Conservation (phyloP, 1,140 invertebrate genomes). For the Eumeta japonica region DNA sequence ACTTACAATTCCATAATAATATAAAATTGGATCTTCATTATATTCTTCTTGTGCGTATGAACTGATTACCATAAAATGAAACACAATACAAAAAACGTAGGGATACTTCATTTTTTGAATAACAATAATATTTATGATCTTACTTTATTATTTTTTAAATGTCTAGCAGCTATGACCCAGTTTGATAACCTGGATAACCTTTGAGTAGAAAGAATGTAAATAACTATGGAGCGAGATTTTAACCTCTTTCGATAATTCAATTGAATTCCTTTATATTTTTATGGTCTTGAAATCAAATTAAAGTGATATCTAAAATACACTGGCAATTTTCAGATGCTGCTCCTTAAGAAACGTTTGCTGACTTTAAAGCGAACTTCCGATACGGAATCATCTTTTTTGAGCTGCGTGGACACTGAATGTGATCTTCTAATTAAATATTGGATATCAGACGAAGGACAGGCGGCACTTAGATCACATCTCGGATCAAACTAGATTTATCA, state of each 20-base stretch:
- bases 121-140: background rate
- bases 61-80: background rate
- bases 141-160: conserved; percentile 2
- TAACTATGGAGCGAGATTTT: no score
- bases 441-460: conserved; percentile 37
- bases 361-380: conserved; percentile 21
- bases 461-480: conserved; percentile 27
- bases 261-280: background rate
- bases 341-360: conserved; percentile 42
- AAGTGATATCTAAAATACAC: background rate
- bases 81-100: background rate
- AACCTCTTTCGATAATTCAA: background rate
- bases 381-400: conserved; percentile 24
- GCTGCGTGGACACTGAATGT: conserved; percentile 32
- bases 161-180: conserved; percentile 26
- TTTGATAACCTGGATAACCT: conserved; percentile 17
- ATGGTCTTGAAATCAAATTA: background rate
- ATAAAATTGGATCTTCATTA: conserved; percentile 25
- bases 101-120: no score
- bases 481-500: no score
- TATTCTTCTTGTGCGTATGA: conserved; percentile 18
- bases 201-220: no score
- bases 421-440: conserved; percentile 41
- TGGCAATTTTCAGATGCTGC: conserved; percentile 21
- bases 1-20: conserved; percentile 46